These are phyloP conservation scores for Ecliptopera silaceata DNA, from an alignment of 2,888 invertebrate species.

Conservation along the genomic window DNA sequence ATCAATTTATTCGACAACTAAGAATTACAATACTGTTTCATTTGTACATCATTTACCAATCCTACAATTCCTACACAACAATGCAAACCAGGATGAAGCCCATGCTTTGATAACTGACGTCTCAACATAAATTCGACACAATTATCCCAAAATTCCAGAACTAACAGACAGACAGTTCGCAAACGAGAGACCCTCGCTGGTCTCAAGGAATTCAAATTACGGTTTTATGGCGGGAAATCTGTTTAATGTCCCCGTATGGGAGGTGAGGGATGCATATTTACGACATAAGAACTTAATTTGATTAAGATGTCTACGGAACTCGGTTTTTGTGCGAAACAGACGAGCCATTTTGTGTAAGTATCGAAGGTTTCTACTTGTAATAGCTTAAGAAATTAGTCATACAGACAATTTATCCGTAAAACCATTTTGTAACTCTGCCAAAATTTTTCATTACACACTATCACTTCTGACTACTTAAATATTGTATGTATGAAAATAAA, in stretches of 20 bases:
- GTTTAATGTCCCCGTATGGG: constrained; percentile 63
- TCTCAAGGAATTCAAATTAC: constrained; percentile 79
- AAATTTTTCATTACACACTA: too few relatives aligned
- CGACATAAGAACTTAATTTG: constrained; percentile 29
- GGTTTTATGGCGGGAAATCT: constrained; percentile 77
- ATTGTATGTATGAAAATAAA: too few relatives aligned
- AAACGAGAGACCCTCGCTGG: constrained; percentile 38
- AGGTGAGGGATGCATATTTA: constrained; percentile 26
- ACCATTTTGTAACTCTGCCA: too few relatives aligned
- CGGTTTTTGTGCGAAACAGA: not conserved
- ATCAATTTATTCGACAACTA: too few relatives aligned
- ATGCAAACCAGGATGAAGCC: not conserved
- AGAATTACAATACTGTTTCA: too few relatives aligned
- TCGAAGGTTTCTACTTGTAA: too few relatives aligned
- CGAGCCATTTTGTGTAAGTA: not conserved
- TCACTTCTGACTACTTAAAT: too few relatives aligned
- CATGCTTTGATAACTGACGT: not conserved
- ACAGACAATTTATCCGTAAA: too few relatives aligned
- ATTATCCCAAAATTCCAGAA: constrained; percentile 28
- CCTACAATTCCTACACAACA: too few relatives aligned
- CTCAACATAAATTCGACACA: constrained; percentile 19
- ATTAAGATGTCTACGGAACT: constrained; percentile 34
- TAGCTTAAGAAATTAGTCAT: too few relatives aligned
- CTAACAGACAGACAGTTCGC: constrained; percentile 31
- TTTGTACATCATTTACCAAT: too few relatives aligned